phyloP scores from a whole-genome alignment of 2,888 invertebrate genomes.

The Xestia sexstrigata region DNA sequence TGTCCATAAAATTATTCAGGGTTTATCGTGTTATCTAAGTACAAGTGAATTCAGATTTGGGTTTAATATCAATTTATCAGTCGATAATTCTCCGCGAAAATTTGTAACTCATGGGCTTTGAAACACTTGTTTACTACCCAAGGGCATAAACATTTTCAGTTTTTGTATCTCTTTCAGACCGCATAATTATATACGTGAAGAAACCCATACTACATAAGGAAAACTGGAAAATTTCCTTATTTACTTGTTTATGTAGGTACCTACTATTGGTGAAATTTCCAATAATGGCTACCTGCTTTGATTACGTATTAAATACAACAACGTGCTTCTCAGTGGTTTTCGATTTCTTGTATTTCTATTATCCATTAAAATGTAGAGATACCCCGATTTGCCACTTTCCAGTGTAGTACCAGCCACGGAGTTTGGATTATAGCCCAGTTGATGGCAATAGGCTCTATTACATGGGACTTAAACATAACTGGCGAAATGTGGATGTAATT shows the following conservation, averaged over 20 bases:
- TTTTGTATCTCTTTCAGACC: neutral
- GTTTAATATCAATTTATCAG: neutral
- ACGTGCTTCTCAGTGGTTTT: neutral
- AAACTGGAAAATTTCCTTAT: conserved; percentile 12
- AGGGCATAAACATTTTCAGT: neutral
- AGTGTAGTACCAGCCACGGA: too few species aligned
- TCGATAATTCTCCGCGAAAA: neutral
- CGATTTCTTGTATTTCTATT: neutral
- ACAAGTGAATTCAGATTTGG: neutral
- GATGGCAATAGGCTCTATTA: too few species aligned
- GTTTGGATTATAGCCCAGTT: too few species aligned
- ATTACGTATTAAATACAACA: neutral
- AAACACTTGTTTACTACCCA: neutral
- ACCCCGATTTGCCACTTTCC: neutral
- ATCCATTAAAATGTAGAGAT: neutral
- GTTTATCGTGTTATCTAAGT: conserved; percentile 10
- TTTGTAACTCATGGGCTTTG: neutral
- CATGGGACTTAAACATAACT: too few species aligned
- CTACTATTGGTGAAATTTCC: neutral
- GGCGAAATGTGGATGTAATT: too few species aligned
- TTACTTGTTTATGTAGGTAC: neutral
- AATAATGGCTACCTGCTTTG: neutral
- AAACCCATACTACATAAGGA: conserved; percentile 4
- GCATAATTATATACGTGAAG: conserved; percentile 23
- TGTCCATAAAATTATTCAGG: neutral